phyloP scores from a whole-genome alignment of 1,140 invertebrate species.

The Eriocheir sinensis region DNA sequence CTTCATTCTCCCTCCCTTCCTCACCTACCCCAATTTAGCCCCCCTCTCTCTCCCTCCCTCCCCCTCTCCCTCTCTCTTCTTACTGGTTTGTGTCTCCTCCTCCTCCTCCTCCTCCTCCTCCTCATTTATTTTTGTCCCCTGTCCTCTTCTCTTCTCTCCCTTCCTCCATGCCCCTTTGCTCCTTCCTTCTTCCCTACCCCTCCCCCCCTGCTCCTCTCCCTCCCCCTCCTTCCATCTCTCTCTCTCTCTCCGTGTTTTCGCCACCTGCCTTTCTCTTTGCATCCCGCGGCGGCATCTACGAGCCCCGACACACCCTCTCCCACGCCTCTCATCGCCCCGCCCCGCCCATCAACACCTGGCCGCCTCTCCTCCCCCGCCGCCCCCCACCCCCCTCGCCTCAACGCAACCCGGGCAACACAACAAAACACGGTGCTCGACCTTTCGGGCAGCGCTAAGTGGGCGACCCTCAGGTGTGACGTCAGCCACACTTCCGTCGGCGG shows the following conservation, averaged over 20 bases:
- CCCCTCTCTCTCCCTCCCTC: not conserved
- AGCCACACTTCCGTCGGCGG: not conserved
- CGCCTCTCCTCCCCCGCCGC: not conserved
- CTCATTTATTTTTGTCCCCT: not conserved
- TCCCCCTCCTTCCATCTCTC: not conserved
- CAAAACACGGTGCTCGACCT: slow-evolving; percentile 48
- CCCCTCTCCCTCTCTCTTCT: not conserved
- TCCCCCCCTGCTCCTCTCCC: not conserved
- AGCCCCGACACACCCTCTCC: not conserved
- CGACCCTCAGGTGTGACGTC: slow-evolving; percentile 70
- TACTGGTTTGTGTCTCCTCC: too few relatives aligned
- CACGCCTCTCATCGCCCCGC: not conserved
- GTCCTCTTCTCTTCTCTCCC: too few relatives aligned
- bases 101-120: too few relatives aligned
- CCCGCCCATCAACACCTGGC: not conserved
- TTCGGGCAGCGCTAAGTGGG: slow-evolving; percentile 52
- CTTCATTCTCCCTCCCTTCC: not conserved
- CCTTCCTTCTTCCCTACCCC: not conserved
- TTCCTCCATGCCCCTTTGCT: not conserved
- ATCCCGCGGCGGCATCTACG: not conserved
- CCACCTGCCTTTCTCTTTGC: not conserved
- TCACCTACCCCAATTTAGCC: not conserved
- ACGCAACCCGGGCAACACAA: not conserved
- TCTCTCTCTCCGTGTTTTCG: not conserved
- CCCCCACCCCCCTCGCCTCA: not conserved